Conservation (phyloP, 1,140 invertebrate genomes). For the Heliconius nattereri region DNA sequence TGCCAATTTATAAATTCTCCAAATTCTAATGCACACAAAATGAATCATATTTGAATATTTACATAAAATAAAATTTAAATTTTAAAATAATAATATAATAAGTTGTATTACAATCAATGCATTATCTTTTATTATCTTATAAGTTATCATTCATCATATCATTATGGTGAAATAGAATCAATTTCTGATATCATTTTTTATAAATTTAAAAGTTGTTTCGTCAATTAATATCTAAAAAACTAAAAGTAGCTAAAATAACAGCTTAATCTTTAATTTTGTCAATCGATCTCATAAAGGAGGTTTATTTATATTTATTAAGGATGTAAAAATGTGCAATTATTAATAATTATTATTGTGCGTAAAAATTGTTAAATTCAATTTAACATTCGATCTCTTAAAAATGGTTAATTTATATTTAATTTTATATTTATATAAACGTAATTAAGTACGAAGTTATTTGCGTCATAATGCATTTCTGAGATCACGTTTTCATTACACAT, state of each 20-base stretch:
- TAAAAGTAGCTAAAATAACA: background rate
- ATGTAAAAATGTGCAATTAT: background rate
- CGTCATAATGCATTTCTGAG: constrained; percentile 1
- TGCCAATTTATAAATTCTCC: background rate
- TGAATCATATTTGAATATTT: background rate
- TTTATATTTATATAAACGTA: background rate
- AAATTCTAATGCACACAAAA: background rate
- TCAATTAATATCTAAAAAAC: background rate
- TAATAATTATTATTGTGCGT: too few relatives aligned
- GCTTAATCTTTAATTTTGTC: background rate
- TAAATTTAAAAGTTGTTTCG: background rate
- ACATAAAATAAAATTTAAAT: background rate
- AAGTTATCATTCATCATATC: background rate
- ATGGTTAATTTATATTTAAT: background rate
- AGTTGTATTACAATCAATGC: background rate
- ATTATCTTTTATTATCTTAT: constrained; percentile 6
- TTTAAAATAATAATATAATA: background rate
- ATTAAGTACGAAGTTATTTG: background rate
- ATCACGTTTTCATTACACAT: constrained; percentile 11
- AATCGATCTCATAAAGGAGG: background rate
- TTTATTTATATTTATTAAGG: background rate
- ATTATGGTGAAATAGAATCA: background rate
- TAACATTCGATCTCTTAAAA: background rate
- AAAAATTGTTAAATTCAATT: background rate
- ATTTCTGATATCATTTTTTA: background rate